Base-by-base conservation (phyloP, 2,113 vertebrate genomes). In the Sphyrna mokarran region DNA sequence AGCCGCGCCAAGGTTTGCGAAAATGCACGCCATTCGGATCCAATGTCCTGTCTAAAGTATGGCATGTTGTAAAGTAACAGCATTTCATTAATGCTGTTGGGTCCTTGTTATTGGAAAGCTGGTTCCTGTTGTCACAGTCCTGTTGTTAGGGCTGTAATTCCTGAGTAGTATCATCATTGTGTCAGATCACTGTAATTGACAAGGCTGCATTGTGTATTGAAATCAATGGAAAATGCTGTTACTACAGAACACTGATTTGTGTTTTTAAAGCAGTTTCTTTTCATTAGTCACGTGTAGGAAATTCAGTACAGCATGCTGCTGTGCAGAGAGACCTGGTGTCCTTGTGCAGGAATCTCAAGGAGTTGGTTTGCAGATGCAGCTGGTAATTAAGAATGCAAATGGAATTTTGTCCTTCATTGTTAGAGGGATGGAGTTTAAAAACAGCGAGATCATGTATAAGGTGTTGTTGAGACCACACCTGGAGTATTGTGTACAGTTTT, bases 121-220 rank as follows among this genome's bases (percentile, higher is more conserved):
- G 40, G 69, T 93, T 95, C 94, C 68, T 43, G 13, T 72, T 72
- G 94, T 95, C 94, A 95, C n/a, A n/a, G n/a, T n/a, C n/a, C n/a
- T n/a, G n/a, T n/a, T n/a, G n/a, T n/a, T 94, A 40, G 69, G 37
- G 37, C 37, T 72, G 23, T 43, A 69, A 95, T 72, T 72, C 26
- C 43, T 23, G 54, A 23, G 40, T 43, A 72, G 26, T 33, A 76
- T 29, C 26, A 3, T 95, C 94, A 72, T 95, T 95, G 68, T 76
- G 23, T 33, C 26, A 13, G 54, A 90, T 3, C 29, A 33, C 43
- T 72, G 37, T 40, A 29, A 23, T 14, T 29, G 40, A 95, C 69
- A 95, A 72, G 37, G n/a, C 8, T 54, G n/a, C 40, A 95, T 76
- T 76, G 94, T 72, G 68, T 33, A 26, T 54, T 48, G 68, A 48